phyloP scores from a whole-genome alignment of 2,888 invertebrate genomes.

The Tenthredo amoena region DNA sequence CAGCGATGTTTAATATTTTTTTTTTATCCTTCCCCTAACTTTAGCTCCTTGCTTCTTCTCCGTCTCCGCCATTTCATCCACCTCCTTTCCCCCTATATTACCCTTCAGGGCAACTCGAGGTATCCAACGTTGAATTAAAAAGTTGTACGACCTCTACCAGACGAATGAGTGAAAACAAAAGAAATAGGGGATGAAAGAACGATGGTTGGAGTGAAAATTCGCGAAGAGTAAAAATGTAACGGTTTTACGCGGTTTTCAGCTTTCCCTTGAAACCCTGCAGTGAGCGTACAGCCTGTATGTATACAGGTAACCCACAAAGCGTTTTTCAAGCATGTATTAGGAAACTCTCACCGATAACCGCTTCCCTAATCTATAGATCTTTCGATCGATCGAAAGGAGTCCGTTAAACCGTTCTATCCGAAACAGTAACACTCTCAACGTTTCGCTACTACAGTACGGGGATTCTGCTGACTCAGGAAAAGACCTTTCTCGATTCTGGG shows the following conservation, averaged over 20 bases:
- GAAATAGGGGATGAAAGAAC: constrained; percentile 25
- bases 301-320: background rate
- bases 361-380: background rate
- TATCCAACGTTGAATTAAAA: constrained; percentile 50
- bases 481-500: constrained; percentile 21
- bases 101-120: constrained; percentile 25
- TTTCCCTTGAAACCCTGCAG: background rate
- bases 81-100: background rate
- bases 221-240: background rate
- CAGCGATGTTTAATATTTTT: constrained; percentile 9
- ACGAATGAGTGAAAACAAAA: constrained; percentile 32
- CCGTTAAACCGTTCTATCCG: constrained; percentile 6
- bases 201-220: constrained; percentile 13
- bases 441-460: background rate
- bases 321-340: background rate
- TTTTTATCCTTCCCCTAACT: background rate
- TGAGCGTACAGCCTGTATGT: background rate
- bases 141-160: constrained; percentile 31
- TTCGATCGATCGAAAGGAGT: background rate
- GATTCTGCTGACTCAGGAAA: constrained; percentile 2
- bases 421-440: background rate
- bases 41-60: background rate
- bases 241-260: background rate
- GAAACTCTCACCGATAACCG: background rate
- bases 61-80: background rate